Evolutionary conservation across 2,888 invertebrate genomes (phyloP), one percentile per base, ranked within the genome.

Genomic region (Adineta ricciae): DNA sequence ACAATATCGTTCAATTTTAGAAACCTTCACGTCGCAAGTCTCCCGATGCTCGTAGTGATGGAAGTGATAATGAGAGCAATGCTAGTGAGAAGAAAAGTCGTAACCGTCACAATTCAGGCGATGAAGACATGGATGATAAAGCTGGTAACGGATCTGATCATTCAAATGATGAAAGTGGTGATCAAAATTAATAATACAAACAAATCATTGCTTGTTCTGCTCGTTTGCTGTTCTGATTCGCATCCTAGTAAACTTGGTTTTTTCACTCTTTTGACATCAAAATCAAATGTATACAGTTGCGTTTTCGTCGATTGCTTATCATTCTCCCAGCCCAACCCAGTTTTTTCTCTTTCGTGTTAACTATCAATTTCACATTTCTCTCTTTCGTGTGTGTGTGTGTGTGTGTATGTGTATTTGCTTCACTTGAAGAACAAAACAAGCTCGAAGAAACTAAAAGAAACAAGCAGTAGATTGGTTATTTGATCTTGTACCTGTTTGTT

Each of bases 61-160:
- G 32, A 64, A 64, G 64, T 64, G 64, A 64, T 64, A 64, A 64
- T 32, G 64, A 64, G 32, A 64, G 64, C 32, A 16, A 64, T 64
- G 32, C 32, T 64, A 64, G 64, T 19, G 64, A 64, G 32, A 64
- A 64, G 64, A 64, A 64, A 32, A 64, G 32, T 9, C 0, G 19
- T 19, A 64, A 32, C 32, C 64, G 16, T 64, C 64, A 27, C 19
- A 32, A 27, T 64, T 64, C 64, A 64, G 24, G 1, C 14, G 78
- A 78, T n/a, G 78, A 78, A 78, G 78, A 78, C 11, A 41, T 41
- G 41, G 78, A 78, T 38, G 78, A 41, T 19, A 78, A 78, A n/a
- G 24, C 1, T 41, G 78, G 24, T 11, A 41, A 41, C 19, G 78
- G 41, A 78, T 78, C 78, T 41, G 78, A 78, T 41, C 78, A 78